phyloP scores from a whole-genome alignment of 2,113 vertebrate genomes.

The Chrysemys picta region DNA sequence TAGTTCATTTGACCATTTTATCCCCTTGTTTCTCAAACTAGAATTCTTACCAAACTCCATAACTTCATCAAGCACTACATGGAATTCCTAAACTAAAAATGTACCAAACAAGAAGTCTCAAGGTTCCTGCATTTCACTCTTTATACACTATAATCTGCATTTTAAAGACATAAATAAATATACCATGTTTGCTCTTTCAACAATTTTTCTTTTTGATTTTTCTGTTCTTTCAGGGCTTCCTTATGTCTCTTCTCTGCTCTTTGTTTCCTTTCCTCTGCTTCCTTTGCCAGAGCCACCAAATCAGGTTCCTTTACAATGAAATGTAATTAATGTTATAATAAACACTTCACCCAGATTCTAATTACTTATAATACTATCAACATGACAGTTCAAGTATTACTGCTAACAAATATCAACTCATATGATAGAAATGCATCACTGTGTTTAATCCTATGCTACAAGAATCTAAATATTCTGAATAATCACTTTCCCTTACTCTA shows the following conservation, averaged over 20 bases:
- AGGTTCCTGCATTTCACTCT: not conserved
- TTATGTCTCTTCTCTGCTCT: constrained; percentile 87
- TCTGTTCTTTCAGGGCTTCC: constrained; percentile 89
- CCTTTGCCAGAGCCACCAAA: constrained; percentile 79
- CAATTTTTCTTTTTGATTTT: constrained; percentile 82
- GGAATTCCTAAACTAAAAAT: not conserved
- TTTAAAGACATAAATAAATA: constrained; percentile 13
- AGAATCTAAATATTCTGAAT: not conserved
- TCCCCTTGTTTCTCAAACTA: not conserved
- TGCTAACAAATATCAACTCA: not conserved
- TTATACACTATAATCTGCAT: not conserved
- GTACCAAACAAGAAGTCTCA: not conserved
- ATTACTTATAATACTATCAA: not conserved
- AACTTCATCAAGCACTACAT: not conserved
- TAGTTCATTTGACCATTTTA: not conserved
- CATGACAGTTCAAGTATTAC: not conserved
- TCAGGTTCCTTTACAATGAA: constrained; percentile 82
- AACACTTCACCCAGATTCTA: not conserved
- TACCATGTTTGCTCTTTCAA: constrained; percentile 82
- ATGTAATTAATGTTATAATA: not conserved
- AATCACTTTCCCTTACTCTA: not conserved
- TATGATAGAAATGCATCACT: not conserved
- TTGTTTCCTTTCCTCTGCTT: constrained; percentile 80
- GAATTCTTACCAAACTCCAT: not conserved
- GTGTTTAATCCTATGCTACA: not conserved